These are phyloP conservation scores for Tenthredo scrophulariae DNA, from an alignment of 2,888 invertebrate species.

Conservation along the genomic window DNA sequence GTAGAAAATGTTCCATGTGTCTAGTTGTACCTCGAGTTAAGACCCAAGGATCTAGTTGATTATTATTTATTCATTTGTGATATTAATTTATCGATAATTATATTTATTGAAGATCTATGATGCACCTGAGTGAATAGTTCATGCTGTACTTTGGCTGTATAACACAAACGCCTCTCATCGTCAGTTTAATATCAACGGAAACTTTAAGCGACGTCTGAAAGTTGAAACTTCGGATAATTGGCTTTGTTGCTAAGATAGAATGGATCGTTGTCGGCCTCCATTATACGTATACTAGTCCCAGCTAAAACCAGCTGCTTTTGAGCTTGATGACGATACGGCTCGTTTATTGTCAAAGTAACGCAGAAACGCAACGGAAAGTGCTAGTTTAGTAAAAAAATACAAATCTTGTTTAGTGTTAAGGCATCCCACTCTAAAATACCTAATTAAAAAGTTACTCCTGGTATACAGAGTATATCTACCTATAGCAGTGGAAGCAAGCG, in stretches of 20 bases:
- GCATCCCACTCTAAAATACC: neutral
- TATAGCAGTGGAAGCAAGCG: no score
- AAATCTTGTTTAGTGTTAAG: neutral
- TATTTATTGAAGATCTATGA: neutral
- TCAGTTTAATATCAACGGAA: constrained; percentile 42
- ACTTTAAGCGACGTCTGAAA: constrained; percentile 28
- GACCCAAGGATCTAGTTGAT: neutral
- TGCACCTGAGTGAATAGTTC: neutral
- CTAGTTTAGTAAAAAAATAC: neutral
- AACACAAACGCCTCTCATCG: constrained; percentile 6
- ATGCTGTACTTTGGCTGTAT: neutral
- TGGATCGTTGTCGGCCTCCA: constrained; percentile 44
- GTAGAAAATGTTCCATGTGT: neutral
- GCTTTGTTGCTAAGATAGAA: constrained; percentile 47
- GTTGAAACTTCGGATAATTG: constrained; percentile 39
- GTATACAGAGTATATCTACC: neutral
- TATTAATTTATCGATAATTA: neutral
- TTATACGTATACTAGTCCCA: constrained; percentile 21
- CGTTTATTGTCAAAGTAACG: constrained; percentile 29
- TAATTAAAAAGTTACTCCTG: neutral
- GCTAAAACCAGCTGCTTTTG: constrained; percentile 42
- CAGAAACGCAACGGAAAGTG: neutral
- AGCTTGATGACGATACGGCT: constrained; percentile 28
- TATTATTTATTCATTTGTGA: neutral
- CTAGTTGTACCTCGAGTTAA: neutral